These are phyloP conservation scores for Apodemia zela DNA, from an alignment of 2,888 invertebrate genomes.

Conservation along the genomic window DNA sequence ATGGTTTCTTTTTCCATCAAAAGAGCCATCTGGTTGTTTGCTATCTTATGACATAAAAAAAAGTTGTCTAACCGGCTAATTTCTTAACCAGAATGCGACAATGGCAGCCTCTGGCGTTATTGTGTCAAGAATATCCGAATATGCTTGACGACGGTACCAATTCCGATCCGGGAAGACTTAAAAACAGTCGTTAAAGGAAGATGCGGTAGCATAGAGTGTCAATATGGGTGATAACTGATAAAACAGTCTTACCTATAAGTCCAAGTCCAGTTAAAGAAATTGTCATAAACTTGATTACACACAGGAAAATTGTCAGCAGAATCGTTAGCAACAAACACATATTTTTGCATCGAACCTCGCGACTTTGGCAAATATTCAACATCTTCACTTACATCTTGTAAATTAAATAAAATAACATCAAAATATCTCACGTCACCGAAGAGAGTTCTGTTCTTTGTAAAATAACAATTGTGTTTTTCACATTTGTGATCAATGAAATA, in stretches of 20 bases:
- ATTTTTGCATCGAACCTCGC: slow-evolving; percentile 53
- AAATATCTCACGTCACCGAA: slow-evolving; percentile 52
- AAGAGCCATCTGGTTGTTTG: too few species aligned
- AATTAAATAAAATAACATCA: slow-evolving; percentile 59
- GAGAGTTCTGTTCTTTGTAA: slow-evolving; percentile 51
- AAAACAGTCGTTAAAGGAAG: too few species aligned
- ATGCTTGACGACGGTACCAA: too few species aligned
- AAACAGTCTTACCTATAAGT: slow-evolving; percentile 51
- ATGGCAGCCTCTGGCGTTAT: too few species aligned
- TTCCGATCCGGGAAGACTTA: too few species aligned
- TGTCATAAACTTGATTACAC: slow-evolving; percentile 50
- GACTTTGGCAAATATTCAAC: slow-evolving; percentile 37
- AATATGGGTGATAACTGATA: background rate
- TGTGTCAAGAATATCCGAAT: too few species aligned
- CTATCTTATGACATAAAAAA: too few species aligned
- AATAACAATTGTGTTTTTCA: slow-evolving; percentile 50
- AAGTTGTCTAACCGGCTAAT: too few species aligned
- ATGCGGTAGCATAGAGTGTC: too few species aligned
- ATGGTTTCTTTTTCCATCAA: too few species aligned
- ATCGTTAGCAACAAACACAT: slow-evolving; percentile 59
- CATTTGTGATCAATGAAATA: slow-evolving; percentile 47
- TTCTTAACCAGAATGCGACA: too few species aligned
- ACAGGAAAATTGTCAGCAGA: slow-evolving; percentile 60
- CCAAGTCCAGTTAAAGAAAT: slow-evolving; percentile 71
- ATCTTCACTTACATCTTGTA: slow-evolving; percentile 43